Conservation (phyloP, 1,140 invertebrate species). For the Aphaenogaster ashmeadi region DNA sequence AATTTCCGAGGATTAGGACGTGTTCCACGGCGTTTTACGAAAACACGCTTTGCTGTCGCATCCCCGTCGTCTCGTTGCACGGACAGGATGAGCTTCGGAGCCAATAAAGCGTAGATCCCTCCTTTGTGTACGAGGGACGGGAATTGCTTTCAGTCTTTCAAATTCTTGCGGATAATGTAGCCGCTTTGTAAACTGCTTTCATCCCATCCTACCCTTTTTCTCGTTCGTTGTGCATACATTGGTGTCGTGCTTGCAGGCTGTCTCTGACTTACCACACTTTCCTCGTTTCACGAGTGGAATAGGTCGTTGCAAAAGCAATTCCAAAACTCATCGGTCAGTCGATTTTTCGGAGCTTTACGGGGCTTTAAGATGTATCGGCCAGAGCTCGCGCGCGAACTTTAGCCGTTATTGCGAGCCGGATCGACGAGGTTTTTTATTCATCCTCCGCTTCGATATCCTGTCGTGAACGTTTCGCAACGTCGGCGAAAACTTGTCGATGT, state of each 20-base stretch:
- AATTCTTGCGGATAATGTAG: constrained; percentile 55
- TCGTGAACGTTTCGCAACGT: not conserved
- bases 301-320: constrained; percentile 19
- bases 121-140: constrained; percentile 33
- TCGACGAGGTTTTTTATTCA: not conserved
- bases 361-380: constrained; percentile 35
- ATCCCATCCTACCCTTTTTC: constrained; percentile 1
- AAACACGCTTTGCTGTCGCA: constrained; percentile 35
- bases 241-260: not conserved
- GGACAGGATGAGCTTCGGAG: constrained; percentile 39
- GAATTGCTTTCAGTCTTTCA: constrained; percentile 59
- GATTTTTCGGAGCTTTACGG: constrained; percentile 49
- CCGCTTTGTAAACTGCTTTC: constrained; percentile 36
- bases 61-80: constrained; percentile 33
- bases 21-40: constrained; percentile 41
- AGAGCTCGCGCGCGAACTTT: constrained; percentile 10
- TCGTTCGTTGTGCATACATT: constrained; percentile 6
- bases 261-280: constrained; percentile 40
- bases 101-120: constrained; percentile 62
- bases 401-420: constrained; percentile 29
- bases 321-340: constrained; percentile 57
- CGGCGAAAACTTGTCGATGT: constrained; percentile 2
- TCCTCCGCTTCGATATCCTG: constrained; percentile 6
- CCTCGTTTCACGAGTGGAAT: constrained; percentile 18
- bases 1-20: constrained; percentile 53